Evolutionary conservation across 2,888 invertebrate species (phyloP), one percentile per base, ranked within the genome.

Genomic region (Dasypogon diadema): DNA sequence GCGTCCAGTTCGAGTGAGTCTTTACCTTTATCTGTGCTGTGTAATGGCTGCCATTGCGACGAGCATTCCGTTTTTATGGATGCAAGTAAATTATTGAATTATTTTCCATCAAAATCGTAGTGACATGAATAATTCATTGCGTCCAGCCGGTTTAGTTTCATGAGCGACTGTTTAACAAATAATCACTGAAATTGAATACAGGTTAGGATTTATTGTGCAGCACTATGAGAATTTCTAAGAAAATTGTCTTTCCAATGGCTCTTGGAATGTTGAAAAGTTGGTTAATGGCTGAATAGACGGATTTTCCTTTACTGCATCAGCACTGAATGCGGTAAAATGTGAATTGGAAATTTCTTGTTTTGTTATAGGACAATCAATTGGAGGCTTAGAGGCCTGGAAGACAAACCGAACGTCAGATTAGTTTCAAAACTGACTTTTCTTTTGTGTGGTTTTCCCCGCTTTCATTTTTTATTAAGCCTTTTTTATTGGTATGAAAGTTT

Each of bases 61-160:
- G 42, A 6, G 14, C 16, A 24, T 46, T 63, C 21, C n/a, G n/a
- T 51, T 51, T 18, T 16, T 51, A 65, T 42, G 37, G 22, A 46
- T 65, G 22, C 65, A 42, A 65, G 42, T 65, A 65, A 65, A 65
- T 65, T 65, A 65, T 65, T 65, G 65, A 65, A 65, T 48, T 65
- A 65, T 65, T 65, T n/a, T 65, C 26, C 46, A 22, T 65, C 65
- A 65, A 65, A 65, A 65, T 46, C 65, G 48, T 65, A 46, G 46
- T 21, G 14, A 2, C 65, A 65, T 65, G 65, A 65, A 65, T 65
- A 65, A 65, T 65, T 65, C 65, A 65, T 65, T 42, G 46, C 16
- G 65, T 65, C 46, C 24, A 24, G 65, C 65, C 65, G 48, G 65
- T 65, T 65, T 46, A 37, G 42, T 65, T 65, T 24, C 65, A 46